These are phyloP conservation scores for Tetramorium bicarinatum DNA, from an alignment of 2,888 invertebrate genomes.

Conservation along the genomic window DNA sequence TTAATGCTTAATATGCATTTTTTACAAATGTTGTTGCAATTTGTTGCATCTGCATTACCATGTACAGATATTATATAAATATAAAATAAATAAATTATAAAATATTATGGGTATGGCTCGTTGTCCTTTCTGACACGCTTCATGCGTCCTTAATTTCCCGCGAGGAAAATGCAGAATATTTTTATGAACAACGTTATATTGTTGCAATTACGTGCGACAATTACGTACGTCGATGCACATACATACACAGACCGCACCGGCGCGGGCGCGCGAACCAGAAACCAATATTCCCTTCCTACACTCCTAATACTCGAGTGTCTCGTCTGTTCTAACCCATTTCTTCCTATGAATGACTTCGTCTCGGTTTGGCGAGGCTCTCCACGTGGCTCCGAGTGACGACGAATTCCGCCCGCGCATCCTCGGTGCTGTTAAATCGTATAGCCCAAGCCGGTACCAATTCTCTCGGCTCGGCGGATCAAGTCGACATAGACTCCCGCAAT, in stretches of 20 bases:
- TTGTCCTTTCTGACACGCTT: not conserved
- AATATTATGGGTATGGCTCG: not conserved
- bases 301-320: conserved; percentile 79
- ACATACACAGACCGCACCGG: not conserved
- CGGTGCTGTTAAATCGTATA: conserved; percentile 8
- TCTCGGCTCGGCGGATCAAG: conserved; percentile 52
- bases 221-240: not conserved
- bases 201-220: conserved; percentile 28
- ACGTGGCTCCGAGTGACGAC: not conserved
- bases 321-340: conserved; percentile 83
- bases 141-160: not conserved
- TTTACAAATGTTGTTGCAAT: conserved; percentile 27
- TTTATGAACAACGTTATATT: conserved; percentile 47
- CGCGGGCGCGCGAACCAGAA: not conserved
- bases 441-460: conserved; percentile 26
- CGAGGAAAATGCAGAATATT: not conserved
- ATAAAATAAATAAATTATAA: not conserved
- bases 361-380: conserved; percentile 23
- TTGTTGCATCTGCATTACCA: conserved; percentile 3
- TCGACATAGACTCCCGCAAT: conserved; percentile 76
- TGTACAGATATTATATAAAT: not conserved
- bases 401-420: conserved; percentile 16
- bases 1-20: not conserved
- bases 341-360: conserved; percentile 74
- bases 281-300: conserved; percentile 67